These are phyloP conservation scores for Micronycteris hirsuta DNA, from an alignment of 2,113 vertebrate species.

Conservation along the genomic window DNA sequence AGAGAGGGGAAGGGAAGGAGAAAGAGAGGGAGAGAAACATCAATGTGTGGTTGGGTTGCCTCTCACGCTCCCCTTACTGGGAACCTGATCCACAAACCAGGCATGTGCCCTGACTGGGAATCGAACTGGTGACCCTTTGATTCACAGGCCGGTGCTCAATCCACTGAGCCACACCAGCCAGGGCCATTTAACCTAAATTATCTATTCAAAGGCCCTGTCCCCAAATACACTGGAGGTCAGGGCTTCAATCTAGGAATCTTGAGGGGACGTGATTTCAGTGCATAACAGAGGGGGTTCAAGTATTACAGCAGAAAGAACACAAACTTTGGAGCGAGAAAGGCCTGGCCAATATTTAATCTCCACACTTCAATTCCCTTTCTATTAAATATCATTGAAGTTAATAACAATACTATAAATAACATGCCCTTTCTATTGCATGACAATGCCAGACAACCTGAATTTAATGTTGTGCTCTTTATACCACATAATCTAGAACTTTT, in stretches of 20 bases:
- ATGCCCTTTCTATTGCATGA: not conserved
- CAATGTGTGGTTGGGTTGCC: no score
- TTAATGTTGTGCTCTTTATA: not conserved
- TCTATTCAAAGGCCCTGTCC: not conserved
- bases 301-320: not conserved
- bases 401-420: not conserved
- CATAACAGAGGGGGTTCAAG: not conserved
- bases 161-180: no score
- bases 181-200: not conserved
- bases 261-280: not conserved
- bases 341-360: not conserved
- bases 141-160: no score
- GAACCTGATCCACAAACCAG: no score
- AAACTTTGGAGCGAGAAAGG: not conserved
- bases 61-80: no score
- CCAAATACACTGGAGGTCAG: not conserved
- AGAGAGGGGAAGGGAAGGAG: no score
- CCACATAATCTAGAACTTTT: not conserved
- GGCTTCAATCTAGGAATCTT: not conserved
- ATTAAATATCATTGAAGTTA: not conserved
- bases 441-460: not conserved
- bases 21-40: no score
- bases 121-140: no score
- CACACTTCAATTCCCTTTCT: not conserved
- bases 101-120: no score